phyloP scores from a whole-genome alignment of 2,797 vertebrate genomes.

The Pelochelys cantorii region DNA sequence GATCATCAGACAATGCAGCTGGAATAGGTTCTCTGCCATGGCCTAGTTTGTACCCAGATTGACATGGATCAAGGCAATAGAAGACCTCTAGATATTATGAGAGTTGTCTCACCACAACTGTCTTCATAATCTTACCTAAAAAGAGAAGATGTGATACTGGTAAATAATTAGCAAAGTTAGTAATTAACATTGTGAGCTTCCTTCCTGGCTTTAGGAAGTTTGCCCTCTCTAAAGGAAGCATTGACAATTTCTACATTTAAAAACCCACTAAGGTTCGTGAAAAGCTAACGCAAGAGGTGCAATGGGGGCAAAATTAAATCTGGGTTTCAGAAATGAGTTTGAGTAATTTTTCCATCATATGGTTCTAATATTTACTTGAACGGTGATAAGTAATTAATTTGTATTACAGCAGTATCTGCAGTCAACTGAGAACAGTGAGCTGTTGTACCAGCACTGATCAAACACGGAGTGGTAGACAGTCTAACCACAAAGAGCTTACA shows the following conservation, averaged over 20 bases:
- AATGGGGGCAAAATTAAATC: not conserved
- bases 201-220: not conserved
- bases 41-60: fast-evolving
- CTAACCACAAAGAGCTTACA: not conserved
- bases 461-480: not conserved
- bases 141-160: not conserved
- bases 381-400: not conserved
- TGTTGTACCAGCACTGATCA: not conserved
- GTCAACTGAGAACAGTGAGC: not conserved
- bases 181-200: not conserved
- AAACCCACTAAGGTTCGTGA: not conserved
- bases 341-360: not conserved
- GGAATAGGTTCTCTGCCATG: not conserved
- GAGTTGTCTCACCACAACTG: not conserved
- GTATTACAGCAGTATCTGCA: not conserved
- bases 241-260: not conserved
- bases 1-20: not conserved
- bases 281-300: not conserved
- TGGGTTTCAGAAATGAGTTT: not conserved
- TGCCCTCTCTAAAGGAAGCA: not conserved
- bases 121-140: not conserved
- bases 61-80: not conserved
- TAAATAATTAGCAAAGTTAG: not conserved
- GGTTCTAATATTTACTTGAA: not conserved
- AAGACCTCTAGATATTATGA: not conserved